Base-by-base conservation (phyloP, 1,140 invertebrate genomes). In the Drosophila insularis region DNA sequence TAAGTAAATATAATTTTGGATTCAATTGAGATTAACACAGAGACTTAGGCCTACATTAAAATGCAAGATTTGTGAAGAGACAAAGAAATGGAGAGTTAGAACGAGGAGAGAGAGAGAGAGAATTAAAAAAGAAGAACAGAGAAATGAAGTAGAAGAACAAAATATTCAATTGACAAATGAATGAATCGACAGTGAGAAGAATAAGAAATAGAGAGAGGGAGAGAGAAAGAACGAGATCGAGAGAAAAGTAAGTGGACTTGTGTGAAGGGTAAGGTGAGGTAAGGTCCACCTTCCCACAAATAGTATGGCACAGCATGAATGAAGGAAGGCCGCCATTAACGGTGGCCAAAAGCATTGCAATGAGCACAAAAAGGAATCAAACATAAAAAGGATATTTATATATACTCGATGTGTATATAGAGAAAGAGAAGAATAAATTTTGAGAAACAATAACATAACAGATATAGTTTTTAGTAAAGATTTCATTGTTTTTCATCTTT, bases 11-110 rank as follows among this genome's bases (percentile, higher is more conserved):
- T 6, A 19, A 17, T 11, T 32, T 55, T 31, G 0, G 23, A 21
- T 21, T 61, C 21, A 67, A 67, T 37, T 3, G 59, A 76, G 64
- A 75, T 75, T 17, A 66, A 76, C 65, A 76, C 73, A 76, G 74
- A 77, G 74, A 77, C 74, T 77, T 77, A 77, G 67, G 23, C 61
- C 74, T 77, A 77, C 74, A 71, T 77, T 71, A 60, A 77, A 61
- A 77, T 77, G 73, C 74, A 62, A 70, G 58, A 31, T 68, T 69
- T 58, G 53, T 39, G 23, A 68, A 62, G 61, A 54, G 54, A 55
- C 39, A 21, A 46, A 74, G 37, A 53, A 14, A 71, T 46, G 27
- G 27, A 27, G 27, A 27, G 4, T 27, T 27, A 27, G 27, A 27
- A 27, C 4, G 27, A 27, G 27, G 31, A 35, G 17, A 27, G 40